Base-by-base conservation (phyloP, 2,113 vertebrate genomes). In the Echinops telfairi region DNA sequence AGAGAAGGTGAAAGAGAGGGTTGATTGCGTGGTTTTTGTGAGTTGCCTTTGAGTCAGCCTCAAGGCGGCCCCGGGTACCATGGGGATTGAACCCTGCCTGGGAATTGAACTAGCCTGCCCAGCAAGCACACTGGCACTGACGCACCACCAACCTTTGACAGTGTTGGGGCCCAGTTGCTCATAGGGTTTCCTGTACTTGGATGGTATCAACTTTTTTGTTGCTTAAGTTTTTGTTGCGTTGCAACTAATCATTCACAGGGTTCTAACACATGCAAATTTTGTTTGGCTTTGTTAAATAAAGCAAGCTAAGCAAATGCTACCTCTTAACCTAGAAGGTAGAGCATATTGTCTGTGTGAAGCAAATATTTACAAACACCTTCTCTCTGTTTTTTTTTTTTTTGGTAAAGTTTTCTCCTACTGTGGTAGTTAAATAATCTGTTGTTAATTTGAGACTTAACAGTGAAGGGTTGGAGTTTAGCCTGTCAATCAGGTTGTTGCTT, bases 201-300 rank as follows among this genome's bases (percentile, higher is more conserved):
- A 3, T 19, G 47, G 38, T 16, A 14, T 84, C 29, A 71, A 43
- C 0, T 71, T 71, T 33, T 71, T 71, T 71, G 70, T n/a, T 71
- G 70, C 16, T 71, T 71, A 33, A n/a, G 17, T 33, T 71, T 68
- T 83, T 86, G 66, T 90, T 76, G 89, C 38, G 90, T 88, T 86
- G 71, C 47, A 66, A 62, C 19, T 27, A 85, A 68, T 57, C 23
- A 25, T 29, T 66, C 27, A 31, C 43, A 85, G 23, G 62, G 36
- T 89, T 85, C 81, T 84, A 90, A 43, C 25, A 79, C 31, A 89
- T 15, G 25, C 14, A 83, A 57, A 75, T 86, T 89, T 81, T 89
- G 20, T 79, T 93, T 90, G 70, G 43, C 81, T 84, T 86, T 68
- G 31, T 78, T 93, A 86, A 53, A 43, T 71, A 83, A 92, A 75